Evolutionary conservation across 2,888 invertebrate genomes (phyloP).

Genomic region (Amaurobius ferox): DNA sequence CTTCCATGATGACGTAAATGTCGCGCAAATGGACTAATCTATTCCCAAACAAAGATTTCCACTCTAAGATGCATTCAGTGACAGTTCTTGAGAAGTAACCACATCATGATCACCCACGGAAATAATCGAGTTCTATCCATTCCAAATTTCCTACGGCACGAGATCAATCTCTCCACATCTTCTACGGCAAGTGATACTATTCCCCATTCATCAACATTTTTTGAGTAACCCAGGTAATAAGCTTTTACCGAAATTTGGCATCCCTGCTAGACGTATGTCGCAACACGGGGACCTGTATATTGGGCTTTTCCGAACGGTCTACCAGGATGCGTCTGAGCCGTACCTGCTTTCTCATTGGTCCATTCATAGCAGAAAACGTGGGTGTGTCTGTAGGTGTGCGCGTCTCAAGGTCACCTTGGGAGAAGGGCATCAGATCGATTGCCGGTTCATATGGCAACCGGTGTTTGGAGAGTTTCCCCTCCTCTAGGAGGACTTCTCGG

Average conservation of each 20-base stretch:
- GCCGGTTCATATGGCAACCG: slow-evolving; percentile 51
- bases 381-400: slow-evolving; percentile 50
- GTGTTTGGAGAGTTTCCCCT: slow-evolving; percentile 23
- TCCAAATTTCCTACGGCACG: too few relatives aligned
- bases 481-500: slow-evolving; percentile 17
- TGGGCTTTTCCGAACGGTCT: not conserved
- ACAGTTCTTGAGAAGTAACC: not conserved
- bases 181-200: not conserved
- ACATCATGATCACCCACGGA: not conserved
- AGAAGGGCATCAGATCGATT: slow-evolving; percentile 54
- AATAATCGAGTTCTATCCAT: too few relatives aligned
- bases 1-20: not conserved
- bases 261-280: not conserved
- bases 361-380: slow-evolving; percentile 25
- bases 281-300: not conserved
- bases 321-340: slow-evolving; percentile 24
- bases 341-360: slow-evolving; percentile 31
- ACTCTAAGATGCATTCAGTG: not conserved
- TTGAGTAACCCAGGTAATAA: too few relatives aligned
- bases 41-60: not conserved
- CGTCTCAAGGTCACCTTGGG: slow-evolving; percentile 57
- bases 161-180: too few relatives aligned
- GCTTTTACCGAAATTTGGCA: too few relatives aligned
- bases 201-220: slow-evolving; percentile 1
- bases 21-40: not conserved